Conservation (phyloP, 1,140 invertebrate genomes). For the Subanguina moxae region DNA sequence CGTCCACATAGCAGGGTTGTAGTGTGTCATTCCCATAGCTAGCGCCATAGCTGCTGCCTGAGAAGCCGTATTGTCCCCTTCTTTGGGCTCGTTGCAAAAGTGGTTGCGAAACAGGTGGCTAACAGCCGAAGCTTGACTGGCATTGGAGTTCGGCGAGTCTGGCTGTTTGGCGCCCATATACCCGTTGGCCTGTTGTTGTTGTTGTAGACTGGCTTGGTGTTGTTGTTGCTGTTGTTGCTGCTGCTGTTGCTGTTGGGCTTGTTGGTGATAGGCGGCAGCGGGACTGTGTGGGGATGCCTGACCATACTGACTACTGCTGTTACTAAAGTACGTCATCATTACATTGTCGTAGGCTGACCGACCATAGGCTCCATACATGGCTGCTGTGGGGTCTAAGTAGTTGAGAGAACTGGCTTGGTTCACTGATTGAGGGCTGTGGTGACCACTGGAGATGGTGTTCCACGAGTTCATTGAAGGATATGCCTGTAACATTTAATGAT, state of each 20-base stretch:
- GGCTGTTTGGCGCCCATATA: not conserved
- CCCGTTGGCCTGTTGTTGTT: not conserved
- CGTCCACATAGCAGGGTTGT: constrained; percentile 1
- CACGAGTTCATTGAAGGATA: constrained; percentile 1
- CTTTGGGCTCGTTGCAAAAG: not conserved
- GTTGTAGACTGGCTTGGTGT: not conserved
- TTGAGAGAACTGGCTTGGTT: not conserved
- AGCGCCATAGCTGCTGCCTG: not conserved
- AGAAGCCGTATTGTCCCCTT: not conserved
- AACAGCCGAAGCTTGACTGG: not conserved
- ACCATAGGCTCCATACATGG: constrained; percentile 4
- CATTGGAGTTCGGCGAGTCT: not conserved
- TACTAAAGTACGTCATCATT: not conserved
- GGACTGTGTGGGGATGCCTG: not conserved
- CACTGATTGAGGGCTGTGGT: not conserved
- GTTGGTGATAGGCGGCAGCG: not conserved
- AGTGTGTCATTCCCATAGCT: not conserved
- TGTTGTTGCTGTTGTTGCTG: not conserved
- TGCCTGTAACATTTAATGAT: no score
- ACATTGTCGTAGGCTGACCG: not conserved
- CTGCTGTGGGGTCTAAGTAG: not conserved
- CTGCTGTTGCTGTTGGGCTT: constrained; percentile 3
- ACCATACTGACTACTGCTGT: not conserved
- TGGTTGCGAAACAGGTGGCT: not conserved
- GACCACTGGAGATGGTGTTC: not conserved